phyloP scores from a whole-genome alignment of 2,888 invertebrate species.

The Dasypolia templi region DNA sequence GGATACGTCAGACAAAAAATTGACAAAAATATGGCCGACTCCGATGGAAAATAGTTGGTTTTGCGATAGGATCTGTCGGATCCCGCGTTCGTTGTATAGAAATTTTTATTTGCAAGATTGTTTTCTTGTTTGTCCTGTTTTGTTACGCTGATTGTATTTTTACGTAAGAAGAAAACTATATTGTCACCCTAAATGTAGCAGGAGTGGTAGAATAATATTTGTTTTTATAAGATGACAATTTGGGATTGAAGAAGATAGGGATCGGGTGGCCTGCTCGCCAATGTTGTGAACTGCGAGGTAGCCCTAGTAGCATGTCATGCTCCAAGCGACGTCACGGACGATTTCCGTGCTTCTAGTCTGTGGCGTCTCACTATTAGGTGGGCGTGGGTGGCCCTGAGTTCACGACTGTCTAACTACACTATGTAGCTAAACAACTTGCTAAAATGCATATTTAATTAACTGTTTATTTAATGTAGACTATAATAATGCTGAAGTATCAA shows the following conservation, averaged over 20 bases:
- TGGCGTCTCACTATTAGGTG: constrained; percentile 51
- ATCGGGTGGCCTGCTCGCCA: constrained; percentile 33
- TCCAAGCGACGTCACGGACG: constrained; percentile 67
- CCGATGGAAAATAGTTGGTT: constrained; percentile 88
- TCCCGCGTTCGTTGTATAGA: constrained; percentile 75
- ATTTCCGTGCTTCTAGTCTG: constrained; percentile 60
- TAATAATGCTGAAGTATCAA: constrained; percentile 2
- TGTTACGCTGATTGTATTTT: constrained; percentile 62
- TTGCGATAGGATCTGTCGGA: constrained; percentile 87
- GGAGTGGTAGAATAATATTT: constrained; percentile 32
- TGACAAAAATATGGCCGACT: constrained; percentile 89
- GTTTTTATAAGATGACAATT: constrained; percentile 62
- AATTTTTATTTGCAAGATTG: constrained; percentile 83
- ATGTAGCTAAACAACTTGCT: constrained; percentile 44
- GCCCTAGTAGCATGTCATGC: constrained; percentile 48
- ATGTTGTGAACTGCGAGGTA: constrained; percentile 50
- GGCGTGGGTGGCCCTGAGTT: constrained; percentile 75
- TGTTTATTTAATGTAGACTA: constrained; percentile 23
- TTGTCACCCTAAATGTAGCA: constrained; percentile 41
- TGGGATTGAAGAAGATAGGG: constrained; percentile 51
- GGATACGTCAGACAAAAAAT: constrained; percentile 90
- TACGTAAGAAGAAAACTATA: constrained; percentile 35
- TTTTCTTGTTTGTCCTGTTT: constrained; percentile 82
- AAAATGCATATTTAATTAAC: constrained; percentile 46
- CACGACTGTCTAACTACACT: constrained; percentile 66